These are phyloP conservation scores for Rhinichthys osculus DNA, from an alignment of 2,797 vertebrate genomes.

Conservation along the genomic window DNA sequence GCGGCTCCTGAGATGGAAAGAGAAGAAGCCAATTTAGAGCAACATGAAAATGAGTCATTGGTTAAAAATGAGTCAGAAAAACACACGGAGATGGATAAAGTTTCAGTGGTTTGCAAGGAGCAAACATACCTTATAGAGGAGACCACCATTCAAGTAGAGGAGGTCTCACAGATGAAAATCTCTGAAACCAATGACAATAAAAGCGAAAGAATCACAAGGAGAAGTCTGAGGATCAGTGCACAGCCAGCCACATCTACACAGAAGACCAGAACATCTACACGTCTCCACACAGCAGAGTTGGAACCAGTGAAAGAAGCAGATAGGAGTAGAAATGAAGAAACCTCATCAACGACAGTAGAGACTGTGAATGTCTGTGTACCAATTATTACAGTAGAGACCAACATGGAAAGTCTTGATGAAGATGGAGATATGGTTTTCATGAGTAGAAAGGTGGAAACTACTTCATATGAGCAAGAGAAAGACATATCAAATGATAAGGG, in stretches of 20 bases:
- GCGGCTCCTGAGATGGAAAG: background rate
- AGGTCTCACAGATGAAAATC: slow-evolving; percentile 6
- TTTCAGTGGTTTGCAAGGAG: background rate
- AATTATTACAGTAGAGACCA: background rate
- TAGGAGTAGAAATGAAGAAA: background rate
- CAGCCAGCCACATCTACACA: background rate
- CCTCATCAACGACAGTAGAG: background rate
- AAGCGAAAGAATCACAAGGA: background rate
- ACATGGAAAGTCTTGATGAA: background rate
- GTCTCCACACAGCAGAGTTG: background rate
- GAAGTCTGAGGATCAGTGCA: slow-evolving; percentile 12
- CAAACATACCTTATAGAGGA: background rate
- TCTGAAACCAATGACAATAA: background rate
- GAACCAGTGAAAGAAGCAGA: background rate
- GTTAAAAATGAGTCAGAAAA: slow-evolving; percentile 2
- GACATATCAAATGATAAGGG: background rate
- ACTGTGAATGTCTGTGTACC: background rate
- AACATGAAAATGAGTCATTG: background rate
- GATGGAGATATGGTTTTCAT: background rate
- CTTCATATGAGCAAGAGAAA: background rate
- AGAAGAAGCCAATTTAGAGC: background rate
- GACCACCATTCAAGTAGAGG: background rate
- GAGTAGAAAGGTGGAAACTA: background rate
- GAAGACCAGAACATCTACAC: background rate
- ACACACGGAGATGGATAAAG: background rate